phyloP scores from a whole-genome alignment of 2,888 invertebrate species.

The Pinctada fucata region DNA sequence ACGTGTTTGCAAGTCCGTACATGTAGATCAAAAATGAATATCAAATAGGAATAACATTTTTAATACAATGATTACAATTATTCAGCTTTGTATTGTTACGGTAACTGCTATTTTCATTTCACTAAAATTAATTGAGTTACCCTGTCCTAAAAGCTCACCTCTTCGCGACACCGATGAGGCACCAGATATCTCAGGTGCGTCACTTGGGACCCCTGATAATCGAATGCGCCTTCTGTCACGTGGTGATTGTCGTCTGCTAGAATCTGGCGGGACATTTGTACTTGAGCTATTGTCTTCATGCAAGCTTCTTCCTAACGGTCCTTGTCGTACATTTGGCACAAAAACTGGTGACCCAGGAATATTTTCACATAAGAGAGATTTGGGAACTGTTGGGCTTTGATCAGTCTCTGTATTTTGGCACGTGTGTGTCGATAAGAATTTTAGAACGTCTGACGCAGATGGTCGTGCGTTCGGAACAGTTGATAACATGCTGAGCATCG shows the following conservation, averaged over 20 bases:
- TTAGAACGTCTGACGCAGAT: background rate
- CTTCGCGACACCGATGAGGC: too few relatives aligned
- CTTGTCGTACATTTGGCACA: background rate
- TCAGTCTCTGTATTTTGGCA: background rate
- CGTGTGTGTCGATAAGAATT: background rate
- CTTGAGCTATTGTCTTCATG: background rate
- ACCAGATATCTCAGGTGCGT: too few relatives aligned
- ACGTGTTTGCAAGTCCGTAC: too few relatives aligned
- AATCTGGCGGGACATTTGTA: background rate
- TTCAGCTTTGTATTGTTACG: too few relatives aligned
- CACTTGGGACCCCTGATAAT: background rate
- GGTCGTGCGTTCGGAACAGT: constrained; percentile 19
- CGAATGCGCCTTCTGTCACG: background rate
- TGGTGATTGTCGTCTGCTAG: background rate
- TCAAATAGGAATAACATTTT: too few relatives aligned
- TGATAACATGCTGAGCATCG: constrained; percentile 28
- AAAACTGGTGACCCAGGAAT: background rate
- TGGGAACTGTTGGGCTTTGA: background rate
- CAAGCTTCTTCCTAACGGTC: background rate
- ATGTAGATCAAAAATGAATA: too few relatives aligned
- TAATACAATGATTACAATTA: too few relatives aligned
- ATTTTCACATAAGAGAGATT: background rate
- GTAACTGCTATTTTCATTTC: too few relatives aligned
- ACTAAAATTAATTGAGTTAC: too few relatives aligned
- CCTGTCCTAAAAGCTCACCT: too few relatives aligned